Evolutionary conservation across 2,113 vertebrate genomes (phyloP).

Genomic region (Marmota monax): DNA sequence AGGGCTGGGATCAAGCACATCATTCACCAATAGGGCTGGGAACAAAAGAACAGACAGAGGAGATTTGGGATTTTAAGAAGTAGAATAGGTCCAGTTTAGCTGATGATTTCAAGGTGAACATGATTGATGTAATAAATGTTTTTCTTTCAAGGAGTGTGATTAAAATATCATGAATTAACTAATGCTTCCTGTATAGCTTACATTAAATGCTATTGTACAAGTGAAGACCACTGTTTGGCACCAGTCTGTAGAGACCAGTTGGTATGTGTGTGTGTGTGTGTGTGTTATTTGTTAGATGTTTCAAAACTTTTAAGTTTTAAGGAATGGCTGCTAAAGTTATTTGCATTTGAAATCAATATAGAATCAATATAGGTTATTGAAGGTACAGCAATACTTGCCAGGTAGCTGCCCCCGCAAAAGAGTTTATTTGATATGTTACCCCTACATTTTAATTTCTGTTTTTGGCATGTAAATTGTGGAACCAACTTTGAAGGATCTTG

Average conservation of each 20-base stretch:
- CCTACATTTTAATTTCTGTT: neutral
- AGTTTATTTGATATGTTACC: neutral
- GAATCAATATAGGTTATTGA: neutral
- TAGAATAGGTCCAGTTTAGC: neutral
- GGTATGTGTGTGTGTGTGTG: neutral
- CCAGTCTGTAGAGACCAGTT: neutral
- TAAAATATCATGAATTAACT: neutral
- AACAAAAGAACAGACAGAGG: neutral
- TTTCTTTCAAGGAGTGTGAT: neutral
- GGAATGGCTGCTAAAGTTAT: neutral
- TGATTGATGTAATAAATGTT: neutral
- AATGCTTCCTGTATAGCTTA: neutral
- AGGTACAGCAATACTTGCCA: neutral
- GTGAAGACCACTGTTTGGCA: neutral
- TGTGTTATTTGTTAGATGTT: neutral
- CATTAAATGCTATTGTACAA: neutral
- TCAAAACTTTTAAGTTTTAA: neutral
- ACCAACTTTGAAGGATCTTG: neutral
- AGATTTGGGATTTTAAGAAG: conserved; percentile 25
- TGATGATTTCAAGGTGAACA: conserved; percentile 2
- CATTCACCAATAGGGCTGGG: neutral
- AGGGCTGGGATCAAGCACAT: neutral
- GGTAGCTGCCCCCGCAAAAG: neutral
- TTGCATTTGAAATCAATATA: neutral
- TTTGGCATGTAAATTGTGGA: neutral